Percentiles rank a stretch among this genome's conserved stretches.
Conservation (phyloP, 2,797 vertebrate genomes). For the Anolis apletophallus region DNA sequence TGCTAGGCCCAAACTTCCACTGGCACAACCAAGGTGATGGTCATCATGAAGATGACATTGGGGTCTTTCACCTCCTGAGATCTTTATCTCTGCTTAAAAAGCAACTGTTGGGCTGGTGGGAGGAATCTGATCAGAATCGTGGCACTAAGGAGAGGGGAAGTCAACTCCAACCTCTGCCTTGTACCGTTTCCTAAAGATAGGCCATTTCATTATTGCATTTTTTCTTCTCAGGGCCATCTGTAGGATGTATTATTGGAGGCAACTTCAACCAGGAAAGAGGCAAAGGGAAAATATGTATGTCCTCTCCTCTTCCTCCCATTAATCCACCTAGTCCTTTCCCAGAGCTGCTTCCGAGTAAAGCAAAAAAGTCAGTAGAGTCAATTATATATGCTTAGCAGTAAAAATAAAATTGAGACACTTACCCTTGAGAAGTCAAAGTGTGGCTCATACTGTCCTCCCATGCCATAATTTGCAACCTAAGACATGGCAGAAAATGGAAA, state of each 20-base stretch:
- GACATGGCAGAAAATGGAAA: conserved; percentile 31
- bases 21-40: background rate
- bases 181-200: background rate
- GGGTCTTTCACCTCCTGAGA: background rate
- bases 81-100: background rate
- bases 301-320: background rate
- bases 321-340: background rate
- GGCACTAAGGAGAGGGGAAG: background rate
- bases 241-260: background rate
- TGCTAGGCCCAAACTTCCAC: background rate
- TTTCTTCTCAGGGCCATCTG: background rate
- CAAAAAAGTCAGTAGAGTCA: background rate
- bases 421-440: conserved; percentile 99
- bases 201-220: background rate
- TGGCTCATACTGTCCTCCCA: conserved; percentile 98
- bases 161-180: background rate
- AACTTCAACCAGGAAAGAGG: background rate
- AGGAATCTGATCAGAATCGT: background rate
- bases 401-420: conserved; percentile 74
- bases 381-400: background rate
- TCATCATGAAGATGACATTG: background rate
- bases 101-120: background rate
- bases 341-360: background rate
- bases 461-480: conserved; percentile 97
- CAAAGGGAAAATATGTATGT: background rate